These are phyloP conservation scores for Drosophila serrata DNA, from an alignment of 1,140 invertebrate species.

Conservation along the genomic window DNA sequence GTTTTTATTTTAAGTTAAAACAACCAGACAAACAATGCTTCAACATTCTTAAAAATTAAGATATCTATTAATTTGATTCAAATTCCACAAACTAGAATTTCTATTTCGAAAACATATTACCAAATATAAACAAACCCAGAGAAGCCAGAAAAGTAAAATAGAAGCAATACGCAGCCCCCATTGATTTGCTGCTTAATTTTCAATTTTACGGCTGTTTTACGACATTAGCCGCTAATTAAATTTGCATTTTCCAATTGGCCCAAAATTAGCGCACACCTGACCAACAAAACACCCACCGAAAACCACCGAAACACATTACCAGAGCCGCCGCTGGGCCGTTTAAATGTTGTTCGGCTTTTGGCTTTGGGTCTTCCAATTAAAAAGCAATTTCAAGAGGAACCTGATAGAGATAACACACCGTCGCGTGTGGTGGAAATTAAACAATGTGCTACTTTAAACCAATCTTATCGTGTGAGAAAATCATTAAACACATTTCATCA, in stretches of 20 bases:
- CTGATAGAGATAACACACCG: slow-evolving; percentile 5
- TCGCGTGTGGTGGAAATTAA: not conserved
- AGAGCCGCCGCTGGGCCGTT: slow-evolving; percentile 1
- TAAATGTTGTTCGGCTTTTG: slow-evolving; percentile 47
- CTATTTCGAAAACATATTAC: not conserved
- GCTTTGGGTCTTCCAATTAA: slow-evolving; percentile 34
- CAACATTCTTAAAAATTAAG: not conserved
- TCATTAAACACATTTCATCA: slow-evolving; percentile 2
- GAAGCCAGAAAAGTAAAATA: not conserved
- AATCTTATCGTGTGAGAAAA: slow-evolving; percentile 20
- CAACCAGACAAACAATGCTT: not conserved
- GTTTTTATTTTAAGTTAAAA: not conserved
- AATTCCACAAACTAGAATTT: not conserved
- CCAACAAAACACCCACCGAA: slow-evolving; percentile 2
- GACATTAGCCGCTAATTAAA: slow-evolving; percentile 43
- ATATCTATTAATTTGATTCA: not conserved
- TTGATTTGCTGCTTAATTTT: slow-evolving; percentile 26
- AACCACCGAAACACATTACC: slow-evolving; percentile 37
- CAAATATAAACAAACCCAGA: not conserved
- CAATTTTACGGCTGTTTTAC: slow-evolving; percentile 36
- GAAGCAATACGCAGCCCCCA: not conserved
- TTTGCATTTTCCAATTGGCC: slow-evolving; percentile 39
- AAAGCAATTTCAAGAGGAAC: slow-evolving; percentile 10
- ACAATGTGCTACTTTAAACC: not conserved
- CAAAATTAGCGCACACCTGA: slow-evolving; percentile 34